Evolutionary conservation across 2,888 invertebrate genomes (phyloP), one percentile per base, ranked within the genome.

Genomic region (Epiblema foenella): DNA sequence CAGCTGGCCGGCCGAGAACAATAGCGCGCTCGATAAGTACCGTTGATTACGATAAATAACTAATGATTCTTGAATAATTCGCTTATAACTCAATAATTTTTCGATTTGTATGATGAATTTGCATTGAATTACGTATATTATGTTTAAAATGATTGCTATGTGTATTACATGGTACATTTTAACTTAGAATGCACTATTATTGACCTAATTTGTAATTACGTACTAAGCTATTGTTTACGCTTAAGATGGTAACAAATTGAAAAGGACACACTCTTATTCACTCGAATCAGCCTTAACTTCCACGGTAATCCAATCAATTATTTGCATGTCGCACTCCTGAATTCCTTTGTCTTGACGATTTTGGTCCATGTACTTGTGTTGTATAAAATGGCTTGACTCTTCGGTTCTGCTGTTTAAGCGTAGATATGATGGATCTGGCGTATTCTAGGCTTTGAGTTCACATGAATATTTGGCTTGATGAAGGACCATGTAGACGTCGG

Each of bases 191-290:
- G 39, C 39, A 39, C 39, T 39, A 12, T 12, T 4, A 39, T 39
- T 12, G 39, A 39, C 11, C 12, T 39, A 39, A 39, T 39, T 39
- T 12, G 2, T 39, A 12, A 39, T 12, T 39, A 24, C 24, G 24
- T 39, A 11, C 37, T 37, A 39, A 39, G 39, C 12, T 39, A 39
- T 39, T 39, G 39, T 39, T 39, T 39, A 12, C 11, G 12, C 4
- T 39, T 12, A 39, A 15, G 7, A 46, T 20, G 59, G n/a, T 65
- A 10, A 56, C 29, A 51, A 8, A 51, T 63, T 62, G 62, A 51
- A 63, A 29, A 11, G 18, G 62, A 63, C 62, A 51, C 49, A 52
- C 51, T 63, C 39, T 63, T 52, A 58, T 51, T 33, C 51, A 63
- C 51, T 63, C 51, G 63, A 42, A 46, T 20, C 29, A 15, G 29